Evolutionary conservation across 2,113 vertebrate genomes (phyloP), one percentile per base, ranked within the genome.

Genomic region (Tympanuchus pallidicinctus): DNA sequence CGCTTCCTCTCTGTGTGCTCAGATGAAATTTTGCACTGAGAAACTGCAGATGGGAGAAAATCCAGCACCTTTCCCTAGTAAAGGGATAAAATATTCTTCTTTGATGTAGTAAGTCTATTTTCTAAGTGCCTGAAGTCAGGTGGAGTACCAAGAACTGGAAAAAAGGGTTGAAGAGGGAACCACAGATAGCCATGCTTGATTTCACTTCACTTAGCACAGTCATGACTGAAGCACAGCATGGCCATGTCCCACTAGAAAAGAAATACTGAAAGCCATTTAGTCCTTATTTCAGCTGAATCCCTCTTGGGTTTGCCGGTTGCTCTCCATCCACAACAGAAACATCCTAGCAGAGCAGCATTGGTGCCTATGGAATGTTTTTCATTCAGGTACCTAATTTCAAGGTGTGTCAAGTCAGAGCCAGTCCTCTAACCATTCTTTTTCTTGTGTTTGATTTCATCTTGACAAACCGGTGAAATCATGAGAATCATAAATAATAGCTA

Each of bases 391-490:
- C 42, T 69, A 13, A 88, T 82, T 71, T 75, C 56, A 92, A 86
- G 64, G 30, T 0, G 0, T 34, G 13, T 1, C 2, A 1, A 64
- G 60, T 34, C 1, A 0, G 27, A 92, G 36, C 4, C 45, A 63
- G 48, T 45, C 77, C 81, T 59, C 40, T 59, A 61, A 82, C n/a
- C 2, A 5, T 25, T 69, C 43, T 80, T 54, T 72, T 80, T 47
- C 63, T 70, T 0, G 0, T 77, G 64, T 11, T 82, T 89, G 70
- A 80, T 93, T 93, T 77, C 28, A 30, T 91, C 48, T 85, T 71
- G 75, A 75, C 63, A 85, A 92, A 70, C 42, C 92, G 87, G 38
- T 73, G 85, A 88, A 93, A 93, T 28, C 20, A 10, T n/a, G 14
- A 88, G 78, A 86, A 38, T 25, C 52, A 86, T 84, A 81, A 83